Evolutionary conservation across 2,113 vertebrate species (phyloP), one percentile per base, ranked within the genome.

Genomic region (Thermophis baileyi): DNA sequence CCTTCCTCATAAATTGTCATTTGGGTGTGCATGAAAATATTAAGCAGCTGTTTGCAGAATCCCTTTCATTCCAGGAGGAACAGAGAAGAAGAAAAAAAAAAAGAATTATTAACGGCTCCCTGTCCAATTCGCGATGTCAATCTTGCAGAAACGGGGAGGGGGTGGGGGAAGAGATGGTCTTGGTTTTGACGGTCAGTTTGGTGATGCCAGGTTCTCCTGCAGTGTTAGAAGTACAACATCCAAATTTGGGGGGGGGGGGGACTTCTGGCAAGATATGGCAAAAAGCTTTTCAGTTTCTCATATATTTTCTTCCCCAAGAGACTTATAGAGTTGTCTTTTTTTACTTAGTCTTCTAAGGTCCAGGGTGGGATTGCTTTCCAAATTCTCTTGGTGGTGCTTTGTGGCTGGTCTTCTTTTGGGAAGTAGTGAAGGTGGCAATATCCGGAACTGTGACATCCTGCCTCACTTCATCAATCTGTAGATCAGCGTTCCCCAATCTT

Each of bases 1-100:
- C 95, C 94, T 63, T 96, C 95, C 87, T 93, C 95, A 4, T 96
- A 96, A 54, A 97, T 95, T 97, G 96, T 87, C 91, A 93, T 93
- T 96, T 96, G 87, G 22, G 22, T 88, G 93, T 86, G 89, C 50
- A 85, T 27, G 24, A 89, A 95, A 95, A 96, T 94, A 96, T 96
- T 95, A 95, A 95, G 92, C 87, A 95, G 93, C 94, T 95, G 96
- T 94, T 95, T 93, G 89, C 81, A 94, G 95, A 93, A 63, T 96
- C 44, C 89, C 95, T 94, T 95, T 92, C 95, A 90, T 95, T 96
- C 94, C 95, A 95, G 63, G 93, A 50, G 57, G 88, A 95, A 96
- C 94, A 88, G 87, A 92, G 90, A 3, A 92, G 90, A 3, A 6
- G 4, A 1, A 1, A 5, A 1, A 93, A 93, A 95, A 88, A 91